A percentile compares a stretch with the other conserved stretches of the same genome.
phyloP scores from a whole-genome alignment of 2,888 invertebrate genomes.

The Ophion obscuratus region DNA sequence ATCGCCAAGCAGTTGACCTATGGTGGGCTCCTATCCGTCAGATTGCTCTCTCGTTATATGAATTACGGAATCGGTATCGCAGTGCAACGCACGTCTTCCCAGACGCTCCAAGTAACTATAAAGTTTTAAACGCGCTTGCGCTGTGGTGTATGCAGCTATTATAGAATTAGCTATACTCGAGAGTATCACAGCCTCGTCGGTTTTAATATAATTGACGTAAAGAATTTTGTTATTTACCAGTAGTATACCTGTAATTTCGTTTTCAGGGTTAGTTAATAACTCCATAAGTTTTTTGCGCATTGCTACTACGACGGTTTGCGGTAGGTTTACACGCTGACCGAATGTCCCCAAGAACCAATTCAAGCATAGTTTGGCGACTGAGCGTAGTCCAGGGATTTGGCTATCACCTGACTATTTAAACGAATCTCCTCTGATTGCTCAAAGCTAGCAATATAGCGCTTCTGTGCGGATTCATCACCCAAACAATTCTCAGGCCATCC shows the following conservation, averaged over 20 bases:
- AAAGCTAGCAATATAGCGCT: too few relatives aligned
- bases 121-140: conserved; percentile 78
- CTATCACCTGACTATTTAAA: conserved; percentile 67
- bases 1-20: too few relatives aligned
- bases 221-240: conserved; percentile 66
- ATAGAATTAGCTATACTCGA: conserved; percentile 71
- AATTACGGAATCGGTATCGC: conserved; percentile 45
- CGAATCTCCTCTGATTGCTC: conserved; percentile 66
- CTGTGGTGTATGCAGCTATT: conserved; percentile 80
- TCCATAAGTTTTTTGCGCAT: conserved; percentile 55
- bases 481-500: too few relatives aligned
- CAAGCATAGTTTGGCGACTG: conserved; percentile 72
- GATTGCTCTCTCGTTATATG: not conserved
- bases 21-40: too few relatives aligned
- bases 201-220: conserved; percentile 17
- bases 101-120: conserved; percentile 75
- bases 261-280: conserved; percentile 59
- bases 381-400: conserved; percentile 71
- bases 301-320: conserved; percentile 64
- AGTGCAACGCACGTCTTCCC: conserved; percentile 41
- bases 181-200: not conserved
- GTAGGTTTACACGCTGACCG: not conserved
- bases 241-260: not conserved
- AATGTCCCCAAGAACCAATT: conserved; percentile 70
- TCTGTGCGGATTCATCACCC: too few relatives aligned